Evolutionary conservation across 2,888 invertebrate genomes (phyloP).

Genomic region (Myopa tessellatipennis): DNA sequence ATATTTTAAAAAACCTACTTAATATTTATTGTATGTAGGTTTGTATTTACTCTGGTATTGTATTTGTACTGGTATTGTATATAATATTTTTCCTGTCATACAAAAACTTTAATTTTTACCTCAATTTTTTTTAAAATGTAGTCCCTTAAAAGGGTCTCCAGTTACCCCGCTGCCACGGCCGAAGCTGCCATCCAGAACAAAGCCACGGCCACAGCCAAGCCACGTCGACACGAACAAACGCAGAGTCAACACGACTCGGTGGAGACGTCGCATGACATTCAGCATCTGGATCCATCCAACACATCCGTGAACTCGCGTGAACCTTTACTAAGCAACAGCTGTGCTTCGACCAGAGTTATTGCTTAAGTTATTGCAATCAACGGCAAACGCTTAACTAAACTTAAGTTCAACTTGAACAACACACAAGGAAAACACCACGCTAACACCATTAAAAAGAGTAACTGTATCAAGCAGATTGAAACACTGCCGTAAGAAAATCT

Average conservation of each 20-base stretch:
- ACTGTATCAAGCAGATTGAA: slow-evolving; percentile 3
- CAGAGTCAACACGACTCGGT: slow-evolving; percentile 75
- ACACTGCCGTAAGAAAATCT: too few species aligned
- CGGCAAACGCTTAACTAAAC: slow-evolving; percentile 2
- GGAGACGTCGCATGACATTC: slow-evolving; percentile 64
- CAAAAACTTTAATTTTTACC: too few species aligned
- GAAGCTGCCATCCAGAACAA: slow-evolving; percentile 60
- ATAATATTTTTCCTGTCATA: too few species aligned
- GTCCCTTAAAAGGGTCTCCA: slow-evolving; percentile 77
- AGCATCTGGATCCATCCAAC: slow-evolving; percentile 64
- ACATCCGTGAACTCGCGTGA: slow-evolving; percentile 71
- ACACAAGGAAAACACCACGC: slow-evolving; percentile 24
- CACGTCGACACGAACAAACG: slow-evolving; percentile 72
- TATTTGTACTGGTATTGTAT: too few species aligned
- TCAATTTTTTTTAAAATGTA: slow-evolving; percentile 51
- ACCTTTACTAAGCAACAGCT: slow-evolving; percentile 72
- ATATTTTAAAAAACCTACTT: too few species aligned
- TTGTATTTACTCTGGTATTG: too few species aligned
- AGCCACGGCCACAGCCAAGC: slow-evolving; percentile 62
- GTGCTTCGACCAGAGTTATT: slow-evolving; percentile 57
- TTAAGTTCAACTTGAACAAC: slow-evolving; percentile 6
- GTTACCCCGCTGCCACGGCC: slow-evolving; percentile 73
- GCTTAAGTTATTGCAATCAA: slow-evolving; percentile 39
- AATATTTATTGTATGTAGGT: too few species aligned
- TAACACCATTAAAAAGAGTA: slow-evolving; percentile 8